Percentiles rank a stretch among this genome's conserved stretches.
These are phyloP conservation scores for Motacilla alba DNA, from an alignment of 2,113 vertebrate genomes.

Conservation along the genomic window DNA sequence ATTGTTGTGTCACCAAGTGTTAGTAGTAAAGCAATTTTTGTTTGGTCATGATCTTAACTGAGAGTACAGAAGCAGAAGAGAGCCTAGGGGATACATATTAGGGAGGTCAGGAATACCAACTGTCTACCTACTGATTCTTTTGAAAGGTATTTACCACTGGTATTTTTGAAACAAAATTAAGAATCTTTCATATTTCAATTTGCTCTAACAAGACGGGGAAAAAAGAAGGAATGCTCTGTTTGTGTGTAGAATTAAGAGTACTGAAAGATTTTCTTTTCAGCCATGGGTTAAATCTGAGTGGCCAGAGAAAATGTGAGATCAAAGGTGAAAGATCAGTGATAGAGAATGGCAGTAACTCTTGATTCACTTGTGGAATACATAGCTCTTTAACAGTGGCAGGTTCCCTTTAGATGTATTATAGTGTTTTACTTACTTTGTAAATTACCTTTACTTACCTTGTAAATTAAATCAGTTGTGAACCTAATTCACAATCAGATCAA, in stretches of 20 bases:
- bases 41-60: neutral
- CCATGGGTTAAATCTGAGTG: neutral
- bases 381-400: accelerated
- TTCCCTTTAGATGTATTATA: neutral
- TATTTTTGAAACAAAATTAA: neutral
- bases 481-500: neutral
- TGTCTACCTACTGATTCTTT: neutral
- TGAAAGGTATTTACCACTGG: neutral
- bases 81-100: neutral
- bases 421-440: neutral
- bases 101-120: neutral
- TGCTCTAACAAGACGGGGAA: neutral
- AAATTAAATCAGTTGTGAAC: neutral
- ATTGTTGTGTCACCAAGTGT: neutral
- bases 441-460: neutral
- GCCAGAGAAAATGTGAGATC: neutral
- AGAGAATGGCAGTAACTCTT: neutral
- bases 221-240: neutral
- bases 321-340: neutral
- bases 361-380: neutral
- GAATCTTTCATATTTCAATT: neutral
- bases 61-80: neutral
- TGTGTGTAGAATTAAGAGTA: neutral
- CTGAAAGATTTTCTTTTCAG: neutral
- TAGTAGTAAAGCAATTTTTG: neutral